Conservation (phyloP, 2,113 vertebrate species). For the Antechinus flavipes region DNA sequence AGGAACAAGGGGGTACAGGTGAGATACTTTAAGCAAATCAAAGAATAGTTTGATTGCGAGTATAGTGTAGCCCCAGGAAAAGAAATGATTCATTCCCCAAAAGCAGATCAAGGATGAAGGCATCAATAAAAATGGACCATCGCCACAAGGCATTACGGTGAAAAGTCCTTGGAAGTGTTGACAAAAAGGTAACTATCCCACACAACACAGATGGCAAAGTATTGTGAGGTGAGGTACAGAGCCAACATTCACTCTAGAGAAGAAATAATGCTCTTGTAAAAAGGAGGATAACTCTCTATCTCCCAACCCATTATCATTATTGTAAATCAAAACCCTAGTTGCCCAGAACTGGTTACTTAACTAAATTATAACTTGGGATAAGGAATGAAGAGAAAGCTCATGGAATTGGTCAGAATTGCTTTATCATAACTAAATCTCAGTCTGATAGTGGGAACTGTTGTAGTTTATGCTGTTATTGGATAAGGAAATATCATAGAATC, state of each 20-base stretch:
- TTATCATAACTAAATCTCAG: background rate
- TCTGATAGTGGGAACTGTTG: background rate
- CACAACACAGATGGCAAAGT: background rate
- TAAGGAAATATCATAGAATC: background rate
- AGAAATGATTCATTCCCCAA: background rate
- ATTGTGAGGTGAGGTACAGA: background rate
- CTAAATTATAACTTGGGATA: background rate
- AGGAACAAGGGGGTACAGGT: background rate
- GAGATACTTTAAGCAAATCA: background rate
- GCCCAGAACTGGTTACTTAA: background rate
- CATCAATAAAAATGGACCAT: background rate
- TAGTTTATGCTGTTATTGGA: background rate
- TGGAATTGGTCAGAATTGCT: background rate
- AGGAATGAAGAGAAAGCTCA: background rate
- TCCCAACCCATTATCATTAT: background rate
- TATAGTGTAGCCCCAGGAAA: background rate
- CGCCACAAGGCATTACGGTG: background rate
- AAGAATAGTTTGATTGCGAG: background rate
- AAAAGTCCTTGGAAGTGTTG: background rate
- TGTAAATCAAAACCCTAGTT: background rate
- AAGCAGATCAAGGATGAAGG: background rate
- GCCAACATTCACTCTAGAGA: background rate
- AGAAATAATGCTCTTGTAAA: background rate
- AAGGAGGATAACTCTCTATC: background rate
- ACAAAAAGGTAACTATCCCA: background rate